Percentiles rank a stretch among this genome's conserved stretches.
Evolutionary conservation across 2,888 invertebrate genomes (phyloP).

Genomic region (Hypolimnas misippus): DNA sequence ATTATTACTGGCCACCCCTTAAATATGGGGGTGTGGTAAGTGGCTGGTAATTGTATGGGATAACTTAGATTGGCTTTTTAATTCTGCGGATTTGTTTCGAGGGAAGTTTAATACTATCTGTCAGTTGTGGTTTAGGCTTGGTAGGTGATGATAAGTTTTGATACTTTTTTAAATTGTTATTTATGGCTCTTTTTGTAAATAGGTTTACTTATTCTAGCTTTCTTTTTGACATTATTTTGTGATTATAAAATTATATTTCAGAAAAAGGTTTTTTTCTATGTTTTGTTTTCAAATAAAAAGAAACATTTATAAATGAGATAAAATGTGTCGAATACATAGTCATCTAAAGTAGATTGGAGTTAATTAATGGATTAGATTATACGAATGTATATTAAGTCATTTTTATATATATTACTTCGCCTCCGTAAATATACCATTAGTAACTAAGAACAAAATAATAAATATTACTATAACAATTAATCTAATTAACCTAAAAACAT

Average conservation of each 20-base stretch:
- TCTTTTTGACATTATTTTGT: not conserved
- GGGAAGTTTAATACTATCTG: conserved; percentile 35
- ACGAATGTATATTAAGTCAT: no score
- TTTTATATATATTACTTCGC: no score
- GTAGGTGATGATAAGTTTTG: conserved; percentile 17
- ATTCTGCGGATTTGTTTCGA: conserved; percentile 56
- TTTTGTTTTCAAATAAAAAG: no score
- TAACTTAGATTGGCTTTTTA: conserved; percentile 83
- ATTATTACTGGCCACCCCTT: conserved; percentile 61
- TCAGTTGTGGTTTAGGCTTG: conserved; percentile 14
- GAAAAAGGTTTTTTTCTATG: no score
- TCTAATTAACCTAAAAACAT: not conserved
- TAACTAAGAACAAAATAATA: no score
- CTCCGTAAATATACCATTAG: no score
- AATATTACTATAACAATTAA: no score
- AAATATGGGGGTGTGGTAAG: conserved; percentile 71
- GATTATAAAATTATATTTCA: no score
- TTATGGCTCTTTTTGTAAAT: not conserved
- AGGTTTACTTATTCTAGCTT: not conserved
- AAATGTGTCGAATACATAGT: no score
- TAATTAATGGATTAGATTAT: no score
- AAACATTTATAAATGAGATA: no score
- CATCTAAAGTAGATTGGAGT: no score
- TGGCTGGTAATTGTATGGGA: conserved; percentile 80
- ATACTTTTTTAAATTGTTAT: conserved; percentile 11